Conservation (phyloP, 2,113 vertebrate genomes). For the Platichthys stellatus region DNA sequence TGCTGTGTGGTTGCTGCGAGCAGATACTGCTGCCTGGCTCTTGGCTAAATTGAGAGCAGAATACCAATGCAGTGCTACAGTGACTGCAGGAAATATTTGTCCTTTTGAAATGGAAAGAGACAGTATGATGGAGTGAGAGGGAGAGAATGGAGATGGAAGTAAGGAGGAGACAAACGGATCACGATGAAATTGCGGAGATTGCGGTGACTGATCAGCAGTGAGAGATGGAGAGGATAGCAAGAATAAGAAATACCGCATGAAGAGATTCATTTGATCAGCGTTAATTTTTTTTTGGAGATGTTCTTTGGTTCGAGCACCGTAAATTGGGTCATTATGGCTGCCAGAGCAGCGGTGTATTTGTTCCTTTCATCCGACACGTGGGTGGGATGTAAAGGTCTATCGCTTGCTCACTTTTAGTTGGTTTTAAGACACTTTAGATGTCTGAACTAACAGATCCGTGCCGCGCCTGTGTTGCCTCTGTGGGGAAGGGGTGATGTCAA, state of each 20-base stretch:
- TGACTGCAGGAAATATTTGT: slow-evolving; percentile 79
- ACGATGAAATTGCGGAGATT: slow-evolving; percentile 2
- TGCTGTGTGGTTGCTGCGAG: slow-evolving; percentile 65
- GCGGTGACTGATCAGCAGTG: neutral
- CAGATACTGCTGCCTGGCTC: slow-evolving; percentile 62
- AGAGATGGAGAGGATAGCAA: slow-evolving; percentile 19
- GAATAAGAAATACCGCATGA: slow-evolving; percentile 8
- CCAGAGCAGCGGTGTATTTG: slow-evolving; percentile 42
- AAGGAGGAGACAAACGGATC: slow-evolving; percentile 22
- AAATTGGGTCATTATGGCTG: slow-evolving; percentile 70
- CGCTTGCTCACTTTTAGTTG: slow-evolving; percentile 20
- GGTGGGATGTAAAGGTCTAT: slow-evolving; percentile 50
- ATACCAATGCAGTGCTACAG: slow-evolving; percentile 74
- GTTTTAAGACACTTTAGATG: slow-evolving; percentile 41
- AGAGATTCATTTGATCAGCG: slow-evolving; percentile 53
- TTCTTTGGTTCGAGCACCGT: slow-evolving; percentile 55
- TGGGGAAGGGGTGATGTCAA: slow-evolving; percentile 25
- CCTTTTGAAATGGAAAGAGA: slow-evolving; percentile 72
- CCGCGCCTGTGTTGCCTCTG: slow-evolving; percentile 21
- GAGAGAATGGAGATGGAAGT: slow-evolving; percentile 13
- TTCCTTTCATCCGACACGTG: slow-evolving; percentile 46
- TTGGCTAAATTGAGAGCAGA: slow-evolving; percentile 74
- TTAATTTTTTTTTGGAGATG: slow-evolving; percentile 62
- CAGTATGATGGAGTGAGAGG: slow-evolving; percentile 24
- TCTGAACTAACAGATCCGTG: slow-evolving; percentile 45